Conservation (phyloP, 1,140 invertebrate genomes). For the Philotrypesis tridentata region DNA sequence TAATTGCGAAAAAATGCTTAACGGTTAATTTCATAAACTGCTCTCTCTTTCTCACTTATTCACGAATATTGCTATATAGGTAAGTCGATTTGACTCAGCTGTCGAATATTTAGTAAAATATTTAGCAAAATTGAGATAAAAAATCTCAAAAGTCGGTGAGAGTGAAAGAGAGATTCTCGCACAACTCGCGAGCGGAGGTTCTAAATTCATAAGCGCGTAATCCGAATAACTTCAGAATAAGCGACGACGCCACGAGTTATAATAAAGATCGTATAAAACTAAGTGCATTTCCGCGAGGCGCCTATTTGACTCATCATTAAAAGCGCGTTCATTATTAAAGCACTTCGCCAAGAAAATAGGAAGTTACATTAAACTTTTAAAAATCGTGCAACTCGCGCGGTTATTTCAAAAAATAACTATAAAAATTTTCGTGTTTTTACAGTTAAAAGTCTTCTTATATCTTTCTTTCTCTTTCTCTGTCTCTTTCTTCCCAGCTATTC, state of each 20-base stretch:
- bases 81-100: too few relatives aligned
- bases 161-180: background rate
- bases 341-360: too few relatives aligned
- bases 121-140: too few relatives aligned
- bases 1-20: too few relatives aligned
- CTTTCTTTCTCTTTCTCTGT: too few relatives aligned
- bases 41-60: too few relatives aligned
- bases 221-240: background rate
- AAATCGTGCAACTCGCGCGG: background rate
- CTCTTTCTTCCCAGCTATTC: too few relatives aligned
- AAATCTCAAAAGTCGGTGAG: too few relatives aligned
- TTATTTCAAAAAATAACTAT: background rate
- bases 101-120: too few relatives aligned
- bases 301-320: background rate
- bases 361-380: background rate
- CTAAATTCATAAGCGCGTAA: background rate
- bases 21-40: too few relatives aligned
- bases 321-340: background rate
- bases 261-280: background rate
- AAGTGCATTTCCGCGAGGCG: background rate
- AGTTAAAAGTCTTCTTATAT: background rate
- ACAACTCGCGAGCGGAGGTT: background rate
- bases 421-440: background rate
- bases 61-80: too few relatives aligned
- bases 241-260: background rate